Conservation (phyloP, 2,888 invertebrate species). For the Pyrrhia umbra region DNA sequence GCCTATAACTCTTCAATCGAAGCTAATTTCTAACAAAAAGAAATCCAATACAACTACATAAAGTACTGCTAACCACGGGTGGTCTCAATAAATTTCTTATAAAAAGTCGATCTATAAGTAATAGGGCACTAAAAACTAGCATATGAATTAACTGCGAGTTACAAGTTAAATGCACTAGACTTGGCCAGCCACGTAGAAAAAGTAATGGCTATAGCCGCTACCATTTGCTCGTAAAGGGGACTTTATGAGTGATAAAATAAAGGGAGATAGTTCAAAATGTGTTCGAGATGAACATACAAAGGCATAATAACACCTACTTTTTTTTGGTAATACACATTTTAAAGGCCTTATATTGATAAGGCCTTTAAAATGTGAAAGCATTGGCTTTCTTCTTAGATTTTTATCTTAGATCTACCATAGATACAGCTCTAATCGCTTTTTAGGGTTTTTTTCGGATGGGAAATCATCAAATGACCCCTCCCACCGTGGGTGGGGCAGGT, state of each 20-base stretch:
- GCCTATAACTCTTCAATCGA: slow-evolving; percentile 15
- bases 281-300: neutral
- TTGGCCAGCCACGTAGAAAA: slow-evolving; percentile 53
- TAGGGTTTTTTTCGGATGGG: too few relatives aligned
- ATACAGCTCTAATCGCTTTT: too few relatives aligned
- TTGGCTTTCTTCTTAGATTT: too few relatives aligned
- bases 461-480: too few relatives aligned
- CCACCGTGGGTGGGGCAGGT: too few relatives aligned
- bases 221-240: slow-evolving; percentile 46
- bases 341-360: too few relatives aligned
- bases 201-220: slow-evolving; percentile 54
- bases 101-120: slow-evolving; percentile 58
- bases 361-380: too few relatives aligned
- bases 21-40: slow-evolving; percentile 29
- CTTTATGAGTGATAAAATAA: slow-evolving; percentile 42
- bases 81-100: slow-evolving; percentile 55
- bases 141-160: slow-evolving; percentile 57
- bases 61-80: slow-evolving; percentile 50
- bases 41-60: slow-evolving; percentile 11
- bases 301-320: neutral
- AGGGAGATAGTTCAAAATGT: neutral
- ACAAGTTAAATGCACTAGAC: slow-evolving; percentile 53
- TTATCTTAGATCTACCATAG: too few relatives aligned
- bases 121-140: slow-evolving; percentile 63
- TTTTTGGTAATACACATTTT: too few relatives aligned